A percentile compares a stretch with the other conserved stretches of the same genome.
Evolutionary conservation across 1,140 invertebrate genomes (phyloP).

Genomic region (Drosophila trapezifrons): DNA sequence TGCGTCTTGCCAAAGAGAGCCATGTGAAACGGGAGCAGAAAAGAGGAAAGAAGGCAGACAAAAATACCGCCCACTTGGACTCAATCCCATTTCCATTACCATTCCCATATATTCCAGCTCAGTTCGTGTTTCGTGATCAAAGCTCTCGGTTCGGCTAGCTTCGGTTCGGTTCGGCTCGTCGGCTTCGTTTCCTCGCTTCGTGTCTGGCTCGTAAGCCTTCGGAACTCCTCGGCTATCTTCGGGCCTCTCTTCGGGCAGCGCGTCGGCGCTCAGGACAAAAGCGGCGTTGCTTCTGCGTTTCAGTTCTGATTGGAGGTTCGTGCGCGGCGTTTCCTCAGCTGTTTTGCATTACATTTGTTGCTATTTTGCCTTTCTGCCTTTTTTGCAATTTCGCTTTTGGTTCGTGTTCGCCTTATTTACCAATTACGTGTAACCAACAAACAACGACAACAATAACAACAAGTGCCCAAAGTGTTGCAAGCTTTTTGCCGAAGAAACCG

Average conservation of each 20-base stretch:
- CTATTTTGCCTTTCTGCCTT: constrained; percentile 56
- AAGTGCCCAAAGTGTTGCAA: constrained; percentile 66
- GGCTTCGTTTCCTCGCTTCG: constrained; percentile 9
- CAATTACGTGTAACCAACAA: constrained; percentile 47
- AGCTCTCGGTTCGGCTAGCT: constrained; percentile 46
- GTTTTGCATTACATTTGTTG: constrained; percentile 48
- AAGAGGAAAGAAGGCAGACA: constrained; percentile 29
- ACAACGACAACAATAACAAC: constrained; percentile 49
- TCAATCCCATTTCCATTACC: constrained; percentile 63
- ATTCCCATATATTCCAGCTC: constrained; percentile 62
- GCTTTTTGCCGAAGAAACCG: constrained; percentile 49
- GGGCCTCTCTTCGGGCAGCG: constrained; percentile 23
- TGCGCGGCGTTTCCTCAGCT: constrained; percentile 77
- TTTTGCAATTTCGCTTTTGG: constrained; percentile 62
- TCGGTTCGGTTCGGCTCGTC: constrained; percentile 11
- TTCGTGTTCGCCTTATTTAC: constrained; percentile 45
- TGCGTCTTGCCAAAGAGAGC: constrained; percentile 25
- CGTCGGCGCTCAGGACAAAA: constrained; percentile 74
- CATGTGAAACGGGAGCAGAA: constrained; percentile 47
- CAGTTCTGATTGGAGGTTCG: constrained; percentile 82
- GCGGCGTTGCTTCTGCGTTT: constrained; percentile 63
- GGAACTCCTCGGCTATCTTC: constrained; percentile 27
- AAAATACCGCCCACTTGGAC: constrained; percentile 47
- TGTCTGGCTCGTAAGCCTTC: background rate
- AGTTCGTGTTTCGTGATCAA: constrained; percentile 53